phyloP scores from a whole-genome alignment of 2,888 invertebrate species.

The Pseudococcus jackbeardsleyi region DNA sequence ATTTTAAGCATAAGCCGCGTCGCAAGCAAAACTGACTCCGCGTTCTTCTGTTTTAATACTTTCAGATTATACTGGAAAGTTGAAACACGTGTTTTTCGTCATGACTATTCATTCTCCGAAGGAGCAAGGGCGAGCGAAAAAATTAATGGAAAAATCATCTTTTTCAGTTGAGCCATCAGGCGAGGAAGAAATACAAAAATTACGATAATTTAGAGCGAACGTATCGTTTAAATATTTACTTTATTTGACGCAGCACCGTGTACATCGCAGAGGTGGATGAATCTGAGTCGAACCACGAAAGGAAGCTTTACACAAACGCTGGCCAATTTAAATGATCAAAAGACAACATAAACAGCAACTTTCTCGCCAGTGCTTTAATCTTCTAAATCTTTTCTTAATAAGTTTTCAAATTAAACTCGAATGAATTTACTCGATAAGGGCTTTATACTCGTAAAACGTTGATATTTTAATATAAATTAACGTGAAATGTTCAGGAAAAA shows the following conservation, averaged over 20 bases:
- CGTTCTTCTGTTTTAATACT: conserved; percentile 49
- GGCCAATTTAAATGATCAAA: background rate
- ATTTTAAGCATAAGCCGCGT: conserved; percentile 59
- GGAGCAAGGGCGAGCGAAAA: background rate
- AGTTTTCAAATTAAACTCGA: conserved; percentile 2
- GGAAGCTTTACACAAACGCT: background rate
- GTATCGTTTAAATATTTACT: conserved; percentile 14
- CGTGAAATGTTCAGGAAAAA: background rate
- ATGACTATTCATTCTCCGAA: background rate
- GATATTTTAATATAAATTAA: conserved; percentile 13
- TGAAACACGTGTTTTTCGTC: conserved; percentile 58
- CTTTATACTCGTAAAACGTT: background rate
- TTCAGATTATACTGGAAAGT: conserved; percentile 17
- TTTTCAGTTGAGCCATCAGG: background rate
- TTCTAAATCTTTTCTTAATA: background rate
- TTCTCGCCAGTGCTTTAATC: conserved; percentile 1
- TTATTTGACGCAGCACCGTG: background rate
- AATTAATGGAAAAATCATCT: background rate
- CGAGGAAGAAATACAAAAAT: background rate
- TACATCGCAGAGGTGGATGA: background rate
- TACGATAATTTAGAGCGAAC: background rate
- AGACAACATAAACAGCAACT: conserved; percentile 1
- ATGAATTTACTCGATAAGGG: conserved; percentile 18
- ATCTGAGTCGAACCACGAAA: background rate
- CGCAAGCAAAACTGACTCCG: conserved; percentile 35